Conservation (phyloP, 2,797 vertebrate species). For the Chanos chanos region DNA sequence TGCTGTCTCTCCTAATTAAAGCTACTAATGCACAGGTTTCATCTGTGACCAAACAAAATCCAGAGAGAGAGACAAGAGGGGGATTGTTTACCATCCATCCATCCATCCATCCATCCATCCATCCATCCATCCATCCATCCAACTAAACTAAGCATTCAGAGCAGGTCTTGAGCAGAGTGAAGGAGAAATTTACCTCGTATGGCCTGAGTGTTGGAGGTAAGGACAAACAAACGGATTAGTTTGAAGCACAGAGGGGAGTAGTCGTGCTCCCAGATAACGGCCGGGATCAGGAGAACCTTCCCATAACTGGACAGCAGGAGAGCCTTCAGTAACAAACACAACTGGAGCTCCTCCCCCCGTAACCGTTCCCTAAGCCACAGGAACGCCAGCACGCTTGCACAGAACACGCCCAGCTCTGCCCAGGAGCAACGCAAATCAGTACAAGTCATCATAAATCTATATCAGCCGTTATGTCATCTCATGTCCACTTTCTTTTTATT, state of each 20-base stretch:
- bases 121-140: too few relatives aligned
- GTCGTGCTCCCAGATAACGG: conserved; percentile 97
- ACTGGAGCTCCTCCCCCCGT: conserved; percentile 56
- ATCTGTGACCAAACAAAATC: too few relatives aligned
- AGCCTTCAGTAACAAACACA: conserved; percentile 79
- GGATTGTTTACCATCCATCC: too few relatives aligned
- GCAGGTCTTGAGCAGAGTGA: too few relatives aligned
- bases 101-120: too few relatives aligned
- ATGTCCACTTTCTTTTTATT: too few relatives aligned
- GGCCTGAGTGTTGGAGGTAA: conserved; percentile 92
- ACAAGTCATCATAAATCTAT: too few relatives aligned
- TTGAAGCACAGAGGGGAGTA: conserved; percentile 85
- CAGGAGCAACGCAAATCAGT: conserved; percentile 1
- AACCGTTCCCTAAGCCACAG: conserved; percentile 70
- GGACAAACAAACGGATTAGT: conserved; percentile 90
- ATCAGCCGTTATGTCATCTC: too few relatives aligned
- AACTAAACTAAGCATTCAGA: too few relatives aligned
- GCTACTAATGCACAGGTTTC: too few relatives aligned
- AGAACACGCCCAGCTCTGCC: conserved; percentile 86
- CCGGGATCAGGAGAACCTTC: conserved; percentile 90
- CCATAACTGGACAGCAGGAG: conserved; percentile 91
- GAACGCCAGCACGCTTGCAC: conserved; percentile 75
- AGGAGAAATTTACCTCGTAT: conserved; percentile 81
- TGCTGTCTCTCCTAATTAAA: too few relatives aligned
- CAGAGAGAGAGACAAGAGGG: too few relatives aligned